Base-by-base conservation (phyloP, 2,113 vertebrate species). In the Aviceda subcristata region DNA sequence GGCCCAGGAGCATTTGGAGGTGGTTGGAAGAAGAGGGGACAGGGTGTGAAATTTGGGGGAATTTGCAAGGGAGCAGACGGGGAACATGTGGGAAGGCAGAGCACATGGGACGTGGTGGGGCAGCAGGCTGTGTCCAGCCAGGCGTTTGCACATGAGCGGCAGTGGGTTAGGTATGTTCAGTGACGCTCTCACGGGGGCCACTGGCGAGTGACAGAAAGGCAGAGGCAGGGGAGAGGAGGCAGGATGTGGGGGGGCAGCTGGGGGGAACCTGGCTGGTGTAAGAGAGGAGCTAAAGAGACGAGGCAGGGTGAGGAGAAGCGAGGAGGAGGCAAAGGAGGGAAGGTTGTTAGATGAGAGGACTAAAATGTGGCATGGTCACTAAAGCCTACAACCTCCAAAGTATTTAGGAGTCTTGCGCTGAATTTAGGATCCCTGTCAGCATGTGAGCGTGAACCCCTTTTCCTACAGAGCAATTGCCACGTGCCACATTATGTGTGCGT, bases 51-150 rank as follows among this genome's bases (percentile, higher is more conserved):
- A 80, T 69, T 24, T 5, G 3, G 10, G 45, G 19, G 30, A 63
- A 15, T 43, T 46, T 46, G 10, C 17, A 39, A 20, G 36, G 57
- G n/a, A 85, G 30, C 43, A 66, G 23, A 32, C 3, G 2, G 23
- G 55, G 56, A 78, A 53, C 2, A 1, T 27, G 60, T 64, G 29
- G 59, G 55, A 45, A 76, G 29, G 46, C 63, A 90, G 86, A 86
- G 36, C 46, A 8, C 1, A 1, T 18, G 15, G 48, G 15, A 38
- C 4, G 0, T 4, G 3, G 30, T 0, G 0, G 21, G n/a, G 41
- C 55, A 55, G 38, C 38, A 59, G 38, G 7, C n/a, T 18, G 5
- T 66, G 59, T 63, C 67, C 62, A n/a, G 20, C 5, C 0, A 0
- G 59, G 7, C 1, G 0, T 56, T 57, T 32, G 32, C 39, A 19